Conservation (phyloP, 2,797 vertebrate species). For the Manis pentadactyla region DNA sequence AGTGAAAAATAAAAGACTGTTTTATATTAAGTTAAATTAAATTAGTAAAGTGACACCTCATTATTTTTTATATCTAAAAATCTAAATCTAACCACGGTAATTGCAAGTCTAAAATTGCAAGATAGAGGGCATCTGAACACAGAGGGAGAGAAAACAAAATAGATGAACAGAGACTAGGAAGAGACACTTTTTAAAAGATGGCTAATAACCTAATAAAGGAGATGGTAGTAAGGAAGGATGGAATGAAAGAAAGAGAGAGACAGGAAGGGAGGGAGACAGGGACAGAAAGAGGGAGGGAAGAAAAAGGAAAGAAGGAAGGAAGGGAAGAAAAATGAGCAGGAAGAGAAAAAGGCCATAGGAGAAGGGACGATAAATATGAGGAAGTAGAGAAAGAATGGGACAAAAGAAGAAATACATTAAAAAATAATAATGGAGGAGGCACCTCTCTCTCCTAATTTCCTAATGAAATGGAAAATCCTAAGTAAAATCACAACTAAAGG, state of each 20-base stretch:
- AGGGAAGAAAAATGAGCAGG: neutral
- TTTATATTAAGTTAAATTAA: neutral
- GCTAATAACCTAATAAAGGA: no score
- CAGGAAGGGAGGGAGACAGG: neutral
- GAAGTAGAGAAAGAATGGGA: neutral
- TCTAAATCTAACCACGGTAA: neutral
- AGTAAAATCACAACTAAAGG: neutral
- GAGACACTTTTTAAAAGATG: neutral
- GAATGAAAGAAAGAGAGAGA: neutral
- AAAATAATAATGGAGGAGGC: neutral
- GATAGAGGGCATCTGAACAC: neutral
- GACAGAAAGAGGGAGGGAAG: neutral
- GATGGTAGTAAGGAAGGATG: neutral
- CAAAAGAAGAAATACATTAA: neutral
- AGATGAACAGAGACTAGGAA: neutral
- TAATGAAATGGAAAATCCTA: neutral
- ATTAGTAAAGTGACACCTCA: neutral
- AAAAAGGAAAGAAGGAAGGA: neutral
- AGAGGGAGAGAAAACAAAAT: neutral
- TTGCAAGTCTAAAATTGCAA: neutral
- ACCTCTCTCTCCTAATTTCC: neutral
- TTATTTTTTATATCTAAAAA: neutral
- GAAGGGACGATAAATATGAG: neutral
- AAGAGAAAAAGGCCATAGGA: neutral
- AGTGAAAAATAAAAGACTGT: neutral